These are phyloP conservation scores for Pocota personata DNA, from an alignment of 2,888 invertebrate genomes.

Conservation along the genomic window DNA sequence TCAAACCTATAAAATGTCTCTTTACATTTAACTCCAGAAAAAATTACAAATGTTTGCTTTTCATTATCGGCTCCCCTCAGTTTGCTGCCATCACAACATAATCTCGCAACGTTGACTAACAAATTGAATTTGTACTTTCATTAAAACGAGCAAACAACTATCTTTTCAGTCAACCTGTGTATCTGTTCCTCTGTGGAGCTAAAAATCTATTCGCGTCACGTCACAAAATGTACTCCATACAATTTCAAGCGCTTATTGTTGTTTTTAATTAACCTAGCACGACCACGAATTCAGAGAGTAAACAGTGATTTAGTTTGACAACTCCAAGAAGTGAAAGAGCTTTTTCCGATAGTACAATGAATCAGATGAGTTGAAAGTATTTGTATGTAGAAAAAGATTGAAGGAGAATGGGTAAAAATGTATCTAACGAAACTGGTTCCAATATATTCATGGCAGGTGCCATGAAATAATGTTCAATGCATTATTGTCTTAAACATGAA, in stretches of 20 bases:
- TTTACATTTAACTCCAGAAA: neutral
- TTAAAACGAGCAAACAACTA: conserved; percentile 58
- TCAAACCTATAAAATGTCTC: neutral
- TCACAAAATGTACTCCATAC: conserved; percentile 10
- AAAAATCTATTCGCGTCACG: conserved; percentile 46
- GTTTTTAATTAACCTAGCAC: conserved; percentile 64
- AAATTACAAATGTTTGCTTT: conserved; percentile 51
- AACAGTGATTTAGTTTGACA: conserved; percentile 37
- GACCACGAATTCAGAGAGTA: conserved; percentile 52
- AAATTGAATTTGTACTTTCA: conserved; percentile 66
- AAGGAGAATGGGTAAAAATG: no score
- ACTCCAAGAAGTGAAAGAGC: no score
- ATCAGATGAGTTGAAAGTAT: no score
- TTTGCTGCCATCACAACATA: conserved; percentile 49
- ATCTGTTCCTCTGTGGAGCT: conserved; percentile 22
- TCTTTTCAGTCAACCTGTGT: neutral
- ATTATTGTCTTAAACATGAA: no score
- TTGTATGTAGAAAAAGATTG: no score
- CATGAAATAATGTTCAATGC: no score
- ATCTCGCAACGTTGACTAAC: conserved; percentile 34
- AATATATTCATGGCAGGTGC: no score
- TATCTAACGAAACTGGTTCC: no score
- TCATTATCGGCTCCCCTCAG: conserved; percentile 45
- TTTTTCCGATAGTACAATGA: no score
- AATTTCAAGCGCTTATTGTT: conserved; percentile 51